Evolutionary conservation across 2,888 invertebrate species (phyloP), one percentile per base, ranked within the genome.

Genomic region (Tholera decimalis): DNA sequence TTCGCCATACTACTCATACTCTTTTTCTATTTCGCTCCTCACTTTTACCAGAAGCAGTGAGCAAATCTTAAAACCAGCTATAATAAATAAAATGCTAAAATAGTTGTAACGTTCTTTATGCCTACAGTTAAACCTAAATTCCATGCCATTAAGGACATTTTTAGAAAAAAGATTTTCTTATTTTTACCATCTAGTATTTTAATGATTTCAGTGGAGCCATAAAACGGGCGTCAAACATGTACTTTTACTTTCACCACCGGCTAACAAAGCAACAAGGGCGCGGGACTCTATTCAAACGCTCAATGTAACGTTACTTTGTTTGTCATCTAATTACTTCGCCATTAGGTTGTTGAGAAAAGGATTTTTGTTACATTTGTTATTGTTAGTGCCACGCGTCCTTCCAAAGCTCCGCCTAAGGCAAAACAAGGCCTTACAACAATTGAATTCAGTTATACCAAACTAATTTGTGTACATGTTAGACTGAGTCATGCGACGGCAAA

Each of bases 201-300:
- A 33, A 50, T 64, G 70, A 83, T 85, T 85, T 84, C 75, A 79
- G 79, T 71, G 59, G 69, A 66, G 60, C 79, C 82, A 85, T 86
- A 89, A 86, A 85, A 78, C 59, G 65, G 81, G 83, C 85, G 85
- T 80, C 85, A 84, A 83, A 74, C 43, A 64, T 63, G 54, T 67
- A 91, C 90, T 91, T 90, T 93, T 90, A 91, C 94, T 94, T 93
- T 93, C 92, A 85, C 90, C 77, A 77, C 50, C 59, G 47, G 33
- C 62, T 57, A 60, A 89, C 89, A 90, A 89, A 85, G 84, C 73
- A 56, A 73, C 82, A 80, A 86, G 84, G 84, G 76, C 87, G 79
- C 77, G 59, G 69, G 54, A 47, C 74, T 77, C 83, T 84, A 86
- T 91, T 87, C 80, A 86, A 78, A 70, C 70, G 72, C 50, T 72